phyloP scores from a whole-genome alignment of 2,113 vertebrate species.

The Oncorhynchus kisutch region DNA sequence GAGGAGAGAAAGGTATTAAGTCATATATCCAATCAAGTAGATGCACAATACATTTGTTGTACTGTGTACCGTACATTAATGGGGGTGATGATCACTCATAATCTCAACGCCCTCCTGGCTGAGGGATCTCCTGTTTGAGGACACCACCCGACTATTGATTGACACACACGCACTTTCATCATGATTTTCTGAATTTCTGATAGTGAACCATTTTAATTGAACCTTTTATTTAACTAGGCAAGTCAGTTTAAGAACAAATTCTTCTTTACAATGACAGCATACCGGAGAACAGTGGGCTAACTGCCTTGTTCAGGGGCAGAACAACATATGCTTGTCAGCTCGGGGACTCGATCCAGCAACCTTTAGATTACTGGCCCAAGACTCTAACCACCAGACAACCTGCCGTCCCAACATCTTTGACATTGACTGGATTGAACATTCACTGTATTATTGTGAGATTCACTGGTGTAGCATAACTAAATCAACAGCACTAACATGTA shows the following conservation, averaged over 20 bases:
- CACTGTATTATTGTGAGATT: background rate
- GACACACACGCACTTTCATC: background rate
- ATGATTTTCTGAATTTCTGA: background rate
- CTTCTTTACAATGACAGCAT: too few relatives aligned
- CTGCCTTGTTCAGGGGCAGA: too few relatives aligned
- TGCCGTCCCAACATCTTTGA: background rate
- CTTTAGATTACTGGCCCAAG: too few relatives aligned
- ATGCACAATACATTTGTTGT: background rate
- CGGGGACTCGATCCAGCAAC: too few relatives aligned
- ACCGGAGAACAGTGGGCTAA: too few relatives aligned
- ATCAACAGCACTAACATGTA: too few relatives aligned
- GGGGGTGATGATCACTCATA: slow-evolving; percentile 35
- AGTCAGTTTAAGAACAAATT: too few relatives aligned
- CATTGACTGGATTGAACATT: background rate
- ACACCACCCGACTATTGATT: too few relatives aligned
- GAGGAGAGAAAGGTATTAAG: background rate
- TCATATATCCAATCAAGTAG: background rate
- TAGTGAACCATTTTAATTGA: too few relatives aligned
- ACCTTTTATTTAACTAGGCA: too few relatives aligned
- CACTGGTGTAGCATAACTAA: background rate
- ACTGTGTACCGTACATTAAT: background rate
- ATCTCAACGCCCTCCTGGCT: slow-evolving; percentile 42
- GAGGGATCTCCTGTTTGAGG: background rate
- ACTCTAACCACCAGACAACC: too few relatives aligned
- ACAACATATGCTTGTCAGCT: too few relatives aligned